Evolutionary conservation across 2,888 invertebrate genomes (phyloP), one percentile per base, ranked within the genome.

Genomic region (Habroteleia sp.): DNA sequence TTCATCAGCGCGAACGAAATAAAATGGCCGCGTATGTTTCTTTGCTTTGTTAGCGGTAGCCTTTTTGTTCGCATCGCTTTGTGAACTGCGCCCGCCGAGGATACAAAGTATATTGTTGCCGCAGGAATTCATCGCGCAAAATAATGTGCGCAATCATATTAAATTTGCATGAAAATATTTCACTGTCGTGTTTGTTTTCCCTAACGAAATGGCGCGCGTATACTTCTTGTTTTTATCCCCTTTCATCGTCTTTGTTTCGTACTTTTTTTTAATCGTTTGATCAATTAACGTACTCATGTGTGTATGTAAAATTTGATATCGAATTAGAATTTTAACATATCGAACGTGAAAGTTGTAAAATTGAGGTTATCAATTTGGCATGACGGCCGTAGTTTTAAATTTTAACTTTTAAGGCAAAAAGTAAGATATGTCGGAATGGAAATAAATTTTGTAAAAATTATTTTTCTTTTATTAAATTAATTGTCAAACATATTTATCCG

Each of bases 151-250:
- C 69, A 69, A 71, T 71, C 69, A 71, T 54, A 71, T 71, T 46
- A 71, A 62, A 71, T 62, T 71, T 71, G 62, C 69, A 71, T 71
- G 69, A 37, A 54, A 71, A 71, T 71, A 62, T 71, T 54, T 71
- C 69, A 52, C 48, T n/a, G 48, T 7, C 33, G 31, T 42, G 50
- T 35, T 69, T 60, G 68, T 68, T 68, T 68, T 48, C 37, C 8
- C 39, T 50, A 7, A 25, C 39, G 20, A 37, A 27, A 58, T 6
- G 10, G 5, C 52, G 37, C 31, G 29, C n/a, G 16, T 10, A 3
- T 5, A 0, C 8, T 63, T 52, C 50, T 63, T 35, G 5, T 33
- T 16, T 35, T 35, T n/a, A n/a, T n/a, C n/a, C n/a, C n/a, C 3
- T 33, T 33, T 7, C 13, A 4, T 23, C 41, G 1, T 41, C 6